These are phyloP conservation scores for Illadopsis cleaveri DNA, from an alignment of 2,113 vertebrate genomes.

Conservation along the genomic window DNA sequence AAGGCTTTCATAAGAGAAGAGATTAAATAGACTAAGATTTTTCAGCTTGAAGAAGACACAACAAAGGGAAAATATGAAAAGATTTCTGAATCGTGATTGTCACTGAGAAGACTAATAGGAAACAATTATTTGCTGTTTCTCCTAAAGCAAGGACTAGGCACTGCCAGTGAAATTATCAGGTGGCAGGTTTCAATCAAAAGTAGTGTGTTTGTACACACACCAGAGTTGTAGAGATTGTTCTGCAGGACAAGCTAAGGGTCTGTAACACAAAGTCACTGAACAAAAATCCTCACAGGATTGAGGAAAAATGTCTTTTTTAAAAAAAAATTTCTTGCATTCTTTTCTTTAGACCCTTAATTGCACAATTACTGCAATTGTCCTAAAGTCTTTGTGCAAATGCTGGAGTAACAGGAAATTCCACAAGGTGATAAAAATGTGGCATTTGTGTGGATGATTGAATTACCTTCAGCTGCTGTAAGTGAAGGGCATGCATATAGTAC, in stretches of 20 bases:
- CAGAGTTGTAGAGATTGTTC: neutral
- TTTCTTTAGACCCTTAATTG: neutral
- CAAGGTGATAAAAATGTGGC: neutral
- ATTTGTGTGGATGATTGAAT: neutral
- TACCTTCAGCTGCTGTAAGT: neutral
- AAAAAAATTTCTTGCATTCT: neutral
- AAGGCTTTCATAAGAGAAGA: slow-evolving; percentile 6
- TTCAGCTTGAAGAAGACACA: slow-evolving; percentile 13
- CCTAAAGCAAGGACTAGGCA: neutral
- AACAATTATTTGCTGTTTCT: slow-evolving; percentile 1
- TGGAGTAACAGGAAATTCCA: neutral
- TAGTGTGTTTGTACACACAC: neutral
- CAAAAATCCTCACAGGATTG: neutral
- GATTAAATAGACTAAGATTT: slow-evolving; percentile 22
- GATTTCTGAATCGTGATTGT: neutral
- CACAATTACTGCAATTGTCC: neutral
- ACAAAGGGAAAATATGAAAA: slow-evolving; percentile 28
- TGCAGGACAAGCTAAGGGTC: neutral
- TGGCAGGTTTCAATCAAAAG: neutral
- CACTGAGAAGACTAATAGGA: neutral
- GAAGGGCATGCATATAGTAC: neutral
- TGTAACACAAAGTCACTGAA: neutral
- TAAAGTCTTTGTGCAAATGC: neutral
- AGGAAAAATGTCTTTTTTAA: neutral
- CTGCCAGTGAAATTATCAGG: neutral